Evolutionary conservation across 2,797 vertebrate species (phyloP), one percentile per base, ranked within the genome.

Genomic region (Tragelaphus oryx): DNA sequence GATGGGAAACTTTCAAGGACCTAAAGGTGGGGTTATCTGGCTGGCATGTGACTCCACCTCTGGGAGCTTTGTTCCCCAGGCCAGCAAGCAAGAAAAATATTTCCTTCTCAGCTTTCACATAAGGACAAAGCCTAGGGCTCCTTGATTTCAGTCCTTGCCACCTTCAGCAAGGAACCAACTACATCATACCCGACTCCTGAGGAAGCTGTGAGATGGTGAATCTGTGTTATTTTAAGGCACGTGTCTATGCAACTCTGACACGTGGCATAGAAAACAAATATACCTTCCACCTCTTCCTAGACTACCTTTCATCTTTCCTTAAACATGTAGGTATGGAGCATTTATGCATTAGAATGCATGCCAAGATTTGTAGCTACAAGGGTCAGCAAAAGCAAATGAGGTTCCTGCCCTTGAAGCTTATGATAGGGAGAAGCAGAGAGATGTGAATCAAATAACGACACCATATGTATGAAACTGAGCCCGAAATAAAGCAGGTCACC

Each of bases 151-250:
- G n/a, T 16, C 28, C 65, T 14, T 28, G 50, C 78, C 24, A 30
- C 9, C 4, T 30, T 50, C 26, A n/a, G 22, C 26, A 44, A 6
- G n/a, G 17, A 9, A n/a, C 22, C 33, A 16, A 10, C 17, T 9
- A 33, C 37, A 16, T 6, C 0, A 0, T 11, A 17, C 26, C 17
- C 0, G 6, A 4, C 14, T 55, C 24, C 13, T 11, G 28, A 12
- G 6, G 54, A 30, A 30, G 8, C 60, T 28, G 11, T 17, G 30
- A 28, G n/a, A 9, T 4, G 16, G 3, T 14, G 28, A 0, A 12
- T 59, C 24, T 12, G 10, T 20, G 22, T 3, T 30, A 48, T n/a
- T 30, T 2, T 3, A 22, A 54, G 60, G 30, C 48, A 30, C 1
- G 0, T 6, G 18, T 33, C 18, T 33, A 8, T 10, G 20, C 76